phyloP scores from a whole-genome alignment of 1,140 invertebrate genomes.

The Bombus vancouverensis region DNA sequence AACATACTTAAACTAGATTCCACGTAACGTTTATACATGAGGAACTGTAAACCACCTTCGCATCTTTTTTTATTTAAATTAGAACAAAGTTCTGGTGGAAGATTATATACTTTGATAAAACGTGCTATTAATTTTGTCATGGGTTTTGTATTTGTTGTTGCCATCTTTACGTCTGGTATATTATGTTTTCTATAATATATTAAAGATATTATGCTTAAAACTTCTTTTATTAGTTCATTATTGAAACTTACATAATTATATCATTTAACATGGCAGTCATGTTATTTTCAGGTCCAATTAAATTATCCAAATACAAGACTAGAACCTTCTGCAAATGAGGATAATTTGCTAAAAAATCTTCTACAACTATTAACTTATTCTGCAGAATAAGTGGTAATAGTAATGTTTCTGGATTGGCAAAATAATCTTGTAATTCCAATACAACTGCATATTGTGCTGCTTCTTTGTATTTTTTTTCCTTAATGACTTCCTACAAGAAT shows the following conservation, averaged over 20 bases:
- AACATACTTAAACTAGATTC: conserved; percentile 84
- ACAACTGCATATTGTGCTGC: conserved; percentile 86
- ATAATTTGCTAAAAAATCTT: conserved; percentile 86
- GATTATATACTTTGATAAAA: conserved; percentile 85
- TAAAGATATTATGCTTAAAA: conserved; percentile 25
- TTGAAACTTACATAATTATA: conserved; percentile 77
- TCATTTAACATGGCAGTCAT: conserved; percentile 77
- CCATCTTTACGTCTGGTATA: conserved; percentile 85
- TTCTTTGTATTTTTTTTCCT: conserved; percentile 85
- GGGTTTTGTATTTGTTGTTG: conserved; percentile 84
- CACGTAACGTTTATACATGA: conserved; percentile 86
- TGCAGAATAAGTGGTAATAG: conserved; percentile 89
- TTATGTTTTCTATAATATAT: conserved; percentile 77
- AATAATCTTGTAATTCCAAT: conserved; percentile 85
- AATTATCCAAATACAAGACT: conserved; percentile 85
- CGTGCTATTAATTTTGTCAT: conserved; percentile 85
- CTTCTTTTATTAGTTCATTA: not conserved
- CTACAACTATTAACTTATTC: conserved; percentile 87
- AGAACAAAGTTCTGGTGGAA: conserved; percentile 85
- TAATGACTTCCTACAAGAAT: conserved; percentile 79
- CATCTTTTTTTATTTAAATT: conserved; percentile 86
- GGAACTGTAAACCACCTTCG: conserved; percentile 86
- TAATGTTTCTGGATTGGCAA: conserved; percentile 85
- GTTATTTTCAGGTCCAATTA: conserved; percentile 80
- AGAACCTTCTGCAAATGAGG: conserved; percentile 84